Evolutionary conservation across 2,888 invertebrate species (phyloP), one percentile per base, ranked within the genome.

Genomic region (Leptinotarsa tumamoca): DNA sequence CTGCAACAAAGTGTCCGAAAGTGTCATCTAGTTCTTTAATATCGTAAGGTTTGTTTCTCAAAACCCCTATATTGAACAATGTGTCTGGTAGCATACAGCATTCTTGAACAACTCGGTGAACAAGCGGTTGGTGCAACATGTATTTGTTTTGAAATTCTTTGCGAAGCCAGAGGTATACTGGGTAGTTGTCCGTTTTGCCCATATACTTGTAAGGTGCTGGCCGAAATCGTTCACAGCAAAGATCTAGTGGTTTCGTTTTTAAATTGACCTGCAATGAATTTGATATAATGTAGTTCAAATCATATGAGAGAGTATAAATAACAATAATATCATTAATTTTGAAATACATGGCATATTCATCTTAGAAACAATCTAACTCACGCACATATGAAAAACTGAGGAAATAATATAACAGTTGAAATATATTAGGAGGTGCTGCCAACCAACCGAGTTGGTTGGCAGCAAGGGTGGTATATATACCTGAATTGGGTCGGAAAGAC

Each of bases 151-250:
- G 87, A 0, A 95, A 84, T 80, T 89, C 90, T 61, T 90, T 90
- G 58, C 92, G 90, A 83, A 89, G 91, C 78, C 87, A 89, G 14
- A 93, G 74, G 89, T 91, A 94, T 78, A 88, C 90, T 0, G 88
- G 84, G 82, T 92, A 93, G 80, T 91, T 89, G n/a, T 89, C 84
- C 0, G 94, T 93, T 78, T 90, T 89, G 0, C 94, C 95, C 0
- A 90, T 89, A 80, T 90, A 91, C 84, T 92, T 92, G 83, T 93
- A 92, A 75, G 90, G 87, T 33, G 89, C 87, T 83, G 92, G 90
- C 76, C 84, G 85, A 78, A 89, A 89, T 75, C 90, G 88, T 21
- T 87, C 89, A 4, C 90, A 88, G 7, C 90, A 90, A 56, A 92
- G 90, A 58, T 92, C 92, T 54, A 90, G 86, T 71, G 92, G 91